These are phyloP conservation scores for Plebejus argus DNA, from an alignment of 2,888 invertebrate species.

Conservation along the genomic window DNA sequence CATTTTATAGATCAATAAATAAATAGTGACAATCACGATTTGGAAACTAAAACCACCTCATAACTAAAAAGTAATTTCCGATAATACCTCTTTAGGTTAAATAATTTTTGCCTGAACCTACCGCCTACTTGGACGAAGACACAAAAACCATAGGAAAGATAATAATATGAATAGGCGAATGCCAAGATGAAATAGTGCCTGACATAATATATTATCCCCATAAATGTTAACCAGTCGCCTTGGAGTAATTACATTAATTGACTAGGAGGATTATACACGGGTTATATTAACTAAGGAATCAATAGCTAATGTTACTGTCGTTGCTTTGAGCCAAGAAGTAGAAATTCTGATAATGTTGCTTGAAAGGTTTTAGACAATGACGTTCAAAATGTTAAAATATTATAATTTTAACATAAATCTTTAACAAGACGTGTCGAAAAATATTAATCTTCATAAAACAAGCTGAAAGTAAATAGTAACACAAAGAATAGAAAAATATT, in stretches of 20 bases:
- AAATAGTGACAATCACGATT: neutral
- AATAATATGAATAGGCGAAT: neutral
- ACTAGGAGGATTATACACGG: constrained; percentile 12
- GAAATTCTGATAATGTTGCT: neutral
- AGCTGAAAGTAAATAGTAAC: neutral
- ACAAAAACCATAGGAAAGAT: neutral
- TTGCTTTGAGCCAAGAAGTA: neutral
- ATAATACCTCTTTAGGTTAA: no score
- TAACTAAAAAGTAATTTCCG: no score
- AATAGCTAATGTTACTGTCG: neutral
- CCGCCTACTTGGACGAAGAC: neutral
- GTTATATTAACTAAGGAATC: constrained; percentile 1
- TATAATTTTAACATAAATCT: neutral
- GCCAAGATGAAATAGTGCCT: neutral
- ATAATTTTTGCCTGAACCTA: no score
- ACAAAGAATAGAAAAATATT: neutral
- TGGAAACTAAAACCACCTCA: neutral
- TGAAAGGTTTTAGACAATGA: neutral
- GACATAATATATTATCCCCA: neutral
- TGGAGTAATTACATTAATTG: constrained; percentile 8
- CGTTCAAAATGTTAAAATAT: neutral
- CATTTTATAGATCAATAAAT: neutral
- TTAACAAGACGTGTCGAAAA: no score
- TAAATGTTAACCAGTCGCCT: constrained; percentile 16
- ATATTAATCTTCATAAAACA: no score